Percentiles rank a stretch among this genome's conserved stretches.
phyloP scores from a whole-genome alignment of 2,113 vertebrate genomes.

The Thryonomys swinderianus region DNA sequence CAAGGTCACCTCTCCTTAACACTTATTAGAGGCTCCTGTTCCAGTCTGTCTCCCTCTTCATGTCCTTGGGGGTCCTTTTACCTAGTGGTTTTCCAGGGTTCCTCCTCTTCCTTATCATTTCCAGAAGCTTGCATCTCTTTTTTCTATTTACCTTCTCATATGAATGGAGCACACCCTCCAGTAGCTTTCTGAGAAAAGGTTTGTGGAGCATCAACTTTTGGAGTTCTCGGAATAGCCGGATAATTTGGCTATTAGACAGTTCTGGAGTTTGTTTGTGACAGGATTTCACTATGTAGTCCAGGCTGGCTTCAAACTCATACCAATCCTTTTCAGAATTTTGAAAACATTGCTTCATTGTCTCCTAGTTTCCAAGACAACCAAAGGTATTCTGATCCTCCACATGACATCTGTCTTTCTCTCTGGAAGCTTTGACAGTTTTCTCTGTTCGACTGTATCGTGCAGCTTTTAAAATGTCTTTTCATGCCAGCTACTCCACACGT shows the following conservation, averaged over 20 bases:
- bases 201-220: not conserved
- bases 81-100: not conserved
- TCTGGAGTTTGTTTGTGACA: not conserved
- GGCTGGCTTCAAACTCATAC: too few species aligned
- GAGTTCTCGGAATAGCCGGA: too few species aligned
- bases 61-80: not conserved
- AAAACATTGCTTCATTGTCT: not conserved
- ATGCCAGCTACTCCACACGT: too few species aligned
- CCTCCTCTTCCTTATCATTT: not conserved
- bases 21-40: not conserved
- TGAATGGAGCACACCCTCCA: not conserved
- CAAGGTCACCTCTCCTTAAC: not conserved
- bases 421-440: not conserved
- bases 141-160: not conserved
- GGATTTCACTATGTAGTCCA: not conserved
- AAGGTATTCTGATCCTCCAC: not conserved
- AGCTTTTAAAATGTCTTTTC: not conserved
- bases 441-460: not conserved
- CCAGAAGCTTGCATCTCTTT: not conserved
- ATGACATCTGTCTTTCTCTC: not conserved
- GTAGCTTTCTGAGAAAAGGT: conserved; percentile 18
- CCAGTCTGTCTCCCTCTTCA: not conserved
- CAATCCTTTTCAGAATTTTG: not conserved
- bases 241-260: not conserved
- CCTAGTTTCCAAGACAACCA: not conserved